Evolutionary conservation across 2,797 vertebrate species (phyloP).

Genomic region (Centroberyx gerrardi): DNA sequence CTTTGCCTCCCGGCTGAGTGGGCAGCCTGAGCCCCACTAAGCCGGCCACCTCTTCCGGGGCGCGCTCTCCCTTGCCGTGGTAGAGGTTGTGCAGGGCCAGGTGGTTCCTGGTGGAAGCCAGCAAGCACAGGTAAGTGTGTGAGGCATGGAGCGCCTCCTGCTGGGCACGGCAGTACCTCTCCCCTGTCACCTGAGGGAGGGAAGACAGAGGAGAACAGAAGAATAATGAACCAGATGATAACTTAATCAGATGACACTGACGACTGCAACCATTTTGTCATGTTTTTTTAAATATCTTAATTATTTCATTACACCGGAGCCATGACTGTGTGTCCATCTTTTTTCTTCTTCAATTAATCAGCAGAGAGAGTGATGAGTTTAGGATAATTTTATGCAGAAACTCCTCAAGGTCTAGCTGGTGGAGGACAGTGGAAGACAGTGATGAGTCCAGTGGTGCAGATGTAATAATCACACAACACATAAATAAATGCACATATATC

Average conservation of each 20-base stretch:
- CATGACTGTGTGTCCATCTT: neutral
- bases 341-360: neutral
- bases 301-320: neutral
- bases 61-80: constrained; percentile 89
- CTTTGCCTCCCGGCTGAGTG: constrained; percentile 95
- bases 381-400: neutral
- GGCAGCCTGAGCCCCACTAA: constrained; percentile 93
- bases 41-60: constrained; percentile 84
- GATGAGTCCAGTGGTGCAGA: neutral
- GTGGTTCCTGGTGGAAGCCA: constrained; percentile 90
- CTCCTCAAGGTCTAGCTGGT: constrained; percentile 19
- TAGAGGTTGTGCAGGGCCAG: constrained; percentile 88
- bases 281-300: neutral
- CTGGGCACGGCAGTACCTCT: constrained; percentile 92
- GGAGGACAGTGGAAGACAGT: neutral
- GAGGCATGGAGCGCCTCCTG: constrained; percentile 92
- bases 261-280: too few species aligned
- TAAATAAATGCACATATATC: constrained; percentile 5
- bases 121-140: constrained; percentile 91
- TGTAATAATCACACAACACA: neutral
- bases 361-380: neutral
- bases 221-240: neutral
- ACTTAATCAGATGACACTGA: neutral
- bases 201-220: neutral
- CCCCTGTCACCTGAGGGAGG: constrained; percentile 90